Base-by-base conservation (phyloP, 2,113 vertebrate genomes). In the Oreotragus oreotragus region DNA sequence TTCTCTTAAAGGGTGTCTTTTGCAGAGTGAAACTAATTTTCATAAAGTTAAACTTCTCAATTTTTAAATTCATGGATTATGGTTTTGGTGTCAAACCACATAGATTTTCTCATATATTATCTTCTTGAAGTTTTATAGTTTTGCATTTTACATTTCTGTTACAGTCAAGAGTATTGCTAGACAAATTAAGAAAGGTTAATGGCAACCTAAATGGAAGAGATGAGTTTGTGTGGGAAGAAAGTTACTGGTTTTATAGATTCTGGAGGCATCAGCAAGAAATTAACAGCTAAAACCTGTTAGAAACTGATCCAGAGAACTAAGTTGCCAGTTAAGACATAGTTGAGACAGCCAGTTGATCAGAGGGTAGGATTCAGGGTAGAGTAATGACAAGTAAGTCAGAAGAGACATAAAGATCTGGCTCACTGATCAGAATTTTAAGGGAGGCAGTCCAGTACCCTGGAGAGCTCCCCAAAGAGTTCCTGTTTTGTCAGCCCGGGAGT, bases 401-500 rank as follows among this genome's bases (percentile, higher is more conserved):
- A 85, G 39, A 91, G 30, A 79, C 36, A 62, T 23, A 55, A 64
- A 16, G 10, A 58, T 94, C n/a, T 55, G 17, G 33, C 43, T 88
- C 77, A 86, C 33, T n/a, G 25, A 73, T 45, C 7, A 58, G 45
- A 79, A 45, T 91, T 85, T 96, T 76, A 95, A 33, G 27, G 84
- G 43, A 84, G 21, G 14, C 30, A 47, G 16, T 97, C 92, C 90
- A 98, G 98, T 89, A 98, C 98, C 97, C 92, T 97, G 98, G 97
- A 98, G 94, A 97, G 96, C 96, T 96, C 97, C 95, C 57, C 8
- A 62, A 49, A 53, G 43, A 79, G 43, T 1, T 13, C 7, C 4
- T 33, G n/a, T 96, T 95, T 96, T 91, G 81, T 66, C 45, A 89
- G 77, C 16, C 6, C 55, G 30, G 6, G 49, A 51, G 6, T 95